Conservation (phyloP, 1,140 invertebrate genomes). For the Pristionchus pacificus region DNA sequence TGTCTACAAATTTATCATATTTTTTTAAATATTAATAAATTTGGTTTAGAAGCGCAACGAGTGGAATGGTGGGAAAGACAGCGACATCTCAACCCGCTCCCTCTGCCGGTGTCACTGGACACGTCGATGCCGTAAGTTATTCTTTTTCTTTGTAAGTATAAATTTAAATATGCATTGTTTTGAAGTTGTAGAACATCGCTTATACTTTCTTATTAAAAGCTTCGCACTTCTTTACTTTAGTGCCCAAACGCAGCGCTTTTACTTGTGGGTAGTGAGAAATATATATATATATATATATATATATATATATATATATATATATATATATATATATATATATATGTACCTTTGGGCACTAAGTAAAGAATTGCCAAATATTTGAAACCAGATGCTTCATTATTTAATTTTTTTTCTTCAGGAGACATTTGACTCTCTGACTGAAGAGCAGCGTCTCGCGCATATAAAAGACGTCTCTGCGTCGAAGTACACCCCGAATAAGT, state of each 20-base stretch:
- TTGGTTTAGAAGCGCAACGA: background rate
- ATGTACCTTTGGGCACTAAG: too few species aligned
- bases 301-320: too few species aligned
- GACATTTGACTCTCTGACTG: constrained; percentile 67
- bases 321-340: too few species aligned
- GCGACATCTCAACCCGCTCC: background rate
- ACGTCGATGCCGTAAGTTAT: constrained; percentile 38
- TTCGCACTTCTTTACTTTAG: too few species aligned
- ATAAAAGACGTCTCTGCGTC: constrained; percentile 93
- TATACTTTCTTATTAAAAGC: too few species aligned
- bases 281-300: too few species aligned
- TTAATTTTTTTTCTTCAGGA: background rate
- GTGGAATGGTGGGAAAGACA: background rate
- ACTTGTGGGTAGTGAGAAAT: too few species aligned
- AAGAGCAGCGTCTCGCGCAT: constrained; percentile 92
- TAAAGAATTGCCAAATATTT: too few species aligned
- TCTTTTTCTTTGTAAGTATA: constrained; percentile 16
- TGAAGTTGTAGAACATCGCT: constrained; percentile 9
- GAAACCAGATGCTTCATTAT: too few species aligned
- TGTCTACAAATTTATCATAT: background rate
- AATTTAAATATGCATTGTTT: background rate
- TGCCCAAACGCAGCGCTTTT: too few species aligned
- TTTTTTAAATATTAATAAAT: background rate
- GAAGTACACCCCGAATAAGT: constrained; percentile 94
- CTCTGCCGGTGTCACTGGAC: constrained; percentile 6